These are phyloP conservation scores for Chrysochloris asiatica DNA, from an alignment of 2,113 vertebrate species.

Conservation along the genomic window DNA sequence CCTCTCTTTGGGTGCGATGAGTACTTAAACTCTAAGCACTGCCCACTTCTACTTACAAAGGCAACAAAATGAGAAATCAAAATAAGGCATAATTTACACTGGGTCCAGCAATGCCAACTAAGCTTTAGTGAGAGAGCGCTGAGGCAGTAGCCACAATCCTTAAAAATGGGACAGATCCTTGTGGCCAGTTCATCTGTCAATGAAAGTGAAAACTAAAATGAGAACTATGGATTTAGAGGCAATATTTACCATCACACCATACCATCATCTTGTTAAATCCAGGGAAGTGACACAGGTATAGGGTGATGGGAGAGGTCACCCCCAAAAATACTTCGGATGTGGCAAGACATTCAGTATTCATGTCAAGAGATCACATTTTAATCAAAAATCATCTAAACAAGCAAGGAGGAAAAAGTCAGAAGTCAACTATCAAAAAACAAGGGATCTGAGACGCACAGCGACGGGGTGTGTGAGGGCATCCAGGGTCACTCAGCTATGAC, in stretches of 20 bases:
- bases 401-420: conserved; percentile 35
- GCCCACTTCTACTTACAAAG: not conserved
- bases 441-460: not conserved
- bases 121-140: not conserved
- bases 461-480: not conserved
- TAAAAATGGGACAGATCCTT: not conserved
- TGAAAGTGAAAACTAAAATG: not conserved
- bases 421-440: conserved; percentile 13
- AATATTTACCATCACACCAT: not conserved
- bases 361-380: conserved; percentile 13
- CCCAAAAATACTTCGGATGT: not conserved
- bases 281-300: not conserved
- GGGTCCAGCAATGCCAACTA: not conserved
- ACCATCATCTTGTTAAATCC: not conserved
- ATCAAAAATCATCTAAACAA: conserved; percentile 48
- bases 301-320: not conserved
- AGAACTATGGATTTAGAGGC: not conserved
- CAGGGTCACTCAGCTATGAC: not conserved
- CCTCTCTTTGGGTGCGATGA: not conserved
- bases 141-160: not conserved
- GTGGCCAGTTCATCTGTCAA: not conserved
- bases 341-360: conserved; percentile 3
- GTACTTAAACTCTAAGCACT: not conserved
- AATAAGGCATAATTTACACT: not conserved
- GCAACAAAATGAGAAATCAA: not conserved